A percentile compares a stretch with the other conserved stretches of the same genome.
Conservation (phyloP, 2,888 invertebrate genomes). For the Hirudinaria manillensis region DNA sequence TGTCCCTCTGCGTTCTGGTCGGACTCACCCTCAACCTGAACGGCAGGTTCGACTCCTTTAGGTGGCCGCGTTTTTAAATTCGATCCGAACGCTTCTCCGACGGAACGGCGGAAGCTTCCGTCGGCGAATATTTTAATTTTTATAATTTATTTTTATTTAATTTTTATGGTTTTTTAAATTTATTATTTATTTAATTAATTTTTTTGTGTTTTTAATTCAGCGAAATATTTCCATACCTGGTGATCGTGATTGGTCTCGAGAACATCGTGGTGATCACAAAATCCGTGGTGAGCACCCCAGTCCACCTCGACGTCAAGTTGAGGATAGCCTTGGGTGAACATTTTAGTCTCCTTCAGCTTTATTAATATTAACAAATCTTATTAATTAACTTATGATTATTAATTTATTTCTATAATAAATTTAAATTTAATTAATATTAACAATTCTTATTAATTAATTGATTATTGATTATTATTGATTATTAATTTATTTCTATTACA, state of each 20-base stretch:
- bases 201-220: constrained; percentile 26
- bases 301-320: constrained; percentile 85
- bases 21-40: constrained; percentile 53
- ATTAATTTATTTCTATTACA: not conserved
- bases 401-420: not conserved
- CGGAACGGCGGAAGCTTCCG: not conserved
- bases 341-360: not conserved
- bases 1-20: constrained; percentile 59
- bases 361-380: not conserved
- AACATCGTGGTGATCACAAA: constrained; percentile 56
- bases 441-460: not conserved
- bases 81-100: not conserved
- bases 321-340: constrained; percentile 71
- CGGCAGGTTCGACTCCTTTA: constrained; percentile 49
- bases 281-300: constrained; percentile 83
- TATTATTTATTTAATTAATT: no score
- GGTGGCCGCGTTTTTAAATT: not conserved
- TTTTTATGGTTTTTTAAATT: no score
- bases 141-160: not conserved
- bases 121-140: not conserved
- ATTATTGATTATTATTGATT: not conserved
- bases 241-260: constrained; percentile 87
- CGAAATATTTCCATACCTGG: constrained; percentile 72
- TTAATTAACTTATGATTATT: not conserved
- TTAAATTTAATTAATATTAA: no score